These are phyloP conservation scores for Cossypha heuglini DNA, from an alignment of 2,797 vertebrate genomes.

Conservation along the genomic window DNA sequence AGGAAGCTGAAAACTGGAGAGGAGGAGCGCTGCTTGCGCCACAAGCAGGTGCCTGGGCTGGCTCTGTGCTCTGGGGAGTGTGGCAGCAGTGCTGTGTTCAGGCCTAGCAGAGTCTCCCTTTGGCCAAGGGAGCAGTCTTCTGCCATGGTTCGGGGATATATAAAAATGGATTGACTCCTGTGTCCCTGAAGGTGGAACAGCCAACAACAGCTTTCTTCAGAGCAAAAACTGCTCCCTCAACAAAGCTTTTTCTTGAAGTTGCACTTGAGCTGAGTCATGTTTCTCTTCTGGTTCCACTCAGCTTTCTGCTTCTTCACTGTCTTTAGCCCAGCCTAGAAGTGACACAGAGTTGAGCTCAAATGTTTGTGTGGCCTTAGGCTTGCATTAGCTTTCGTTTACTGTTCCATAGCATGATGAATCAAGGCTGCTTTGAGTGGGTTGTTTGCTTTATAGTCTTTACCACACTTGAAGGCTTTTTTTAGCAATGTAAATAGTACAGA, in stretches of 20 bases:
- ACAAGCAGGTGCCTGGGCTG: constrained; percentile 81
- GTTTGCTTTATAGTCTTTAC: background rate
- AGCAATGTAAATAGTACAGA: background rate
- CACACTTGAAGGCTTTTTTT: background rate
- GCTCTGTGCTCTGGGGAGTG: background rate
- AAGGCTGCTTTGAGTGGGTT: background rate
- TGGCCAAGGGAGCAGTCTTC: background rate
- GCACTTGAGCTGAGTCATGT: background rate
- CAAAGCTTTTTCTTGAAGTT: background rate
- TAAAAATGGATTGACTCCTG: background rate
- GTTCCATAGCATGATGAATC: background rate
- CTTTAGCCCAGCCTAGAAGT: background rate
- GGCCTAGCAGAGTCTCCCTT: background rate
- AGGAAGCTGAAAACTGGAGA: constrained; percentile 76
- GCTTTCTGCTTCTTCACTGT: background rate
- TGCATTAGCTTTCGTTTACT: background rate
- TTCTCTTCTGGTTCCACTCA: background rate
- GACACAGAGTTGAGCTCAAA: background rate
- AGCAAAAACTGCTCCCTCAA: background rate
- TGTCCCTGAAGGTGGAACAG: background rate
- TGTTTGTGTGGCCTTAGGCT: background rate
- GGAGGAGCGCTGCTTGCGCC: constrained; percentile 79
- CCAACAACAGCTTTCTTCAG: background rate
- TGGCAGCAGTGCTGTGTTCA: background rate
- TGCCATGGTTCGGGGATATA: background rate